Conservation (phyloP, 92 coral and sea anemone genomes). For the Galaxea fascicularis region DNA sequence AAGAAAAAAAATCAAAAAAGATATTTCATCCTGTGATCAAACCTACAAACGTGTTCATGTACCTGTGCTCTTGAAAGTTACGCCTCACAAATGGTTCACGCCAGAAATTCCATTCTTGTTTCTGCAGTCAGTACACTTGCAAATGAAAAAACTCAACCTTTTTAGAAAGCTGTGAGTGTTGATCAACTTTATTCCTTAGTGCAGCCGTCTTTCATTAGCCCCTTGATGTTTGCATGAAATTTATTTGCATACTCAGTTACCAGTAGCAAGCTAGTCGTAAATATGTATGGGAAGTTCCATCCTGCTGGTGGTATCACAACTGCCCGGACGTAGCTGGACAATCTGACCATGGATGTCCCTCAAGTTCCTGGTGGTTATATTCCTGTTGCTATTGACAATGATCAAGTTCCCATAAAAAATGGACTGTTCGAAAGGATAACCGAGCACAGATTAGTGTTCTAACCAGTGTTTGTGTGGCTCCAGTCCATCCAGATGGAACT, state of each 20-base stretch:
- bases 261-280: neutral
- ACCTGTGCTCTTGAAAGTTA: neutral
- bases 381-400: neutral
- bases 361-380: neutral
- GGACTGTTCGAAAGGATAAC: neutral
- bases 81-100: neutral
- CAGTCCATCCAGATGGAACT: slow-evolving; percentile 3
- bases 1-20: neutral
- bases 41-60: neutral
- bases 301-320: neutral
- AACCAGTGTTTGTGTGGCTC: too few species aligned
- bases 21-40: neutral
- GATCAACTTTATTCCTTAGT: slow-evolving; percentile 5
- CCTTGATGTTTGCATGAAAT: too few species aligned
- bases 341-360: neutral
- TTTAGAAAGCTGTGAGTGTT: neutral
- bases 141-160: neutral
- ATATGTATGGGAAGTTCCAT: neutral
- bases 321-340: neutral
- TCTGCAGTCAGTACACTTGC: neutral
- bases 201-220: neutral
- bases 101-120: neutral
- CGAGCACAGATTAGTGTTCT: neutral
- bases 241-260: neutral
- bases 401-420: neutral